Evolutionary conservation across 2,888 invertebrate genomes (phyloP).

Genomic region (Pseudolycoriella hygida): DNA sequence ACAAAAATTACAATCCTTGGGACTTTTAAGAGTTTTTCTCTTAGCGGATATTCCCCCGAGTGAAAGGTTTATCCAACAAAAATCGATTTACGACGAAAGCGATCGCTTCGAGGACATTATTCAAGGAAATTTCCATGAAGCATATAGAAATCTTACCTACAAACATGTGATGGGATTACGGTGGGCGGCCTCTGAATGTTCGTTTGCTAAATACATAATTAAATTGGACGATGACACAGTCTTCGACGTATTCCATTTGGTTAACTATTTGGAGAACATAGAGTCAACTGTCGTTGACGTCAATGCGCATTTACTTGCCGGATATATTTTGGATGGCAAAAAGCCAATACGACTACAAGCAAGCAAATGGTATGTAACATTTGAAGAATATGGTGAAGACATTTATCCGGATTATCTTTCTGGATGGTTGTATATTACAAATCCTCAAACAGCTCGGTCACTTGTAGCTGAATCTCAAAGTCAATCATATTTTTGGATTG

Average conservation of each 20-base stretch:
- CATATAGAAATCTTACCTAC: slow-evolving; percentile 62
- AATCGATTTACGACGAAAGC: slow-evolving; percentile 41
- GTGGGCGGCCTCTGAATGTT: slow-evolving; percentile 49
- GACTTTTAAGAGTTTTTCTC: slow-evolving; percentile 47
- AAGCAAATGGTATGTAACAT: slow-evolving; percentile 68
- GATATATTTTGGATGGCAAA: slow-evolving; percentile 47
- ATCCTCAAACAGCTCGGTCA: slow-evolving; percentile 38
- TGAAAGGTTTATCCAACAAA: slow-evolving; percentile 36
- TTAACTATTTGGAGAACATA: slow-evolving; percentile 27
- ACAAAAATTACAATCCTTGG: slow-evolving; percentile 36
- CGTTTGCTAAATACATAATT: slow-evolving; percentile 41
- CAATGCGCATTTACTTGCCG: slow-evolving; percentile 35
- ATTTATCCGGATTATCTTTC: slow-evolving; percentile 60
- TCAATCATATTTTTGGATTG: slow-evolving; percentile 76
- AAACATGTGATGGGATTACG: slow-evolving; percentile 68
- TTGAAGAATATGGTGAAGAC: slow-evolving; percentile 39
- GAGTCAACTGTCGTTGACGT: slow-evolving; percentile 16
- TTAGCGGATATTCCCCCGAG: slow-evolving; percentile 38
- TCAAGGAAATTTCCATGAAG: slow-evolving; percentile 60
- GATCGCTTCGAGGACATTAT: slow-evolving; percentile 46
- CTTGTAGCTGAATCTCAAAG: slow-evolving; percentile 36
- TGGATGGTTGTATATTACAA: slow-evolving; percentile 71
- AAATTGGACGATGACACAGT: slow-evolving; percentile 74
- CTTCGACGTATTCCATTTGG: slow-evolving; percentile 43
- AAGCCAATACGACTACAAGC: slow-evolving; percentile 42